Evolutionary conservation across 2,113 vertebrate species (phyloP).

Genomic region (Equus quagga): DNA sequence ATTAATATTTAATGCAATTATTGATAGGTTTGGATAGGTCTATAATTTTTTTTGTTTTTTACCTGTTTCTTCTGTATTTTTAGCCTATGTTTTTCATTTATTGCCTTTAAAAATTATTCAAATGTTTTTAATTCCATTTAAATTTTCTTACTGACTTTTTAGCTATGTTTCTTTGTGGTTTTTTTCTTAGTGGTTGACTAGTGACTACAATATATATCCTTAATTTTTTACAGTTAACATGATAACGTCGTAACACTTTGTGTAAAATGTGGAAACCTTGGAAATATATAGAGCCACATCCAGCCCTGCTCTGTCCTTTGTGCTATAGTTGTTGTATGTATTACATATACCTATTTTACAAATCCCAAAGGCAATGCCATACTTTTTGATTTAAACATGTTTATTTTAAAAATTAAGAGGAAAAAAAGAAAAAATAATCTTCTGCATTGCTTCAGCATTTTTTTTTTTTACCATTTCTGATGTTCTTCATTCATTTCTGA

Average conservation of each 20-base stretch:
- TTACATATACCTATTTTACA: not conserved
- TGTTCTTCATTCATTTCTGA: not conserved
- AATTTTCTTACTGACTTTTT: not conserved
- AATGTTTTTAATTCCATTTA: conserved; percentile 9
- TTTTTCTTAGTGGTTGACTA: not conserved
- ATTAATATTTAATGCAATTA: conserved; percentile 16
- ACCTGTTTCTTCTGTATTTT: not conserved
- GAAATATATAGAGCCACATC: not conserved
- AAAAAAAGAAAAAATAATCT: not conserved
- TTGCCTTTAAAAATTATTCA: conserved; percentile 52
- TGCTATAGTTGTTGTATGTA: not conserved
- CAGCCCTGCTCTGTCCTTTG: not conserved
- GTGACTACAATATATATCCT: not conserved
- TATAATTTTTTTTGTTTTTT: not conserved
- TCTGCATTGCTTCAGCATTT: not conserved
- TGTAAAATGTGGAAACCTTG: not conserved
- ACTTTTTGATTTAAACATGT: not conserved
- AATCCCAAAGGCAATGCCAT: not conserved
- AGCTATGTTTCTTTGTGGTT: not conserved
- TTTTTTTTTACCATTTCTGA: not conserved
- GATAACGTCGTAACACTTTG: not conserved
- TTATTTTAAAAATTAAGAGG: conserved; percentile 28
- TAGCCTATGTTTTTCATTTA: not conserved
- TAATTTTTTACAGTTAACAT: conserved; percentile 4
- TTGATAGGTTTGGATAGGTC: not conserved